Conservation (phyloP, 2,888 invertebrate genomes). For the Ryuthela nishihirai region DNA sequence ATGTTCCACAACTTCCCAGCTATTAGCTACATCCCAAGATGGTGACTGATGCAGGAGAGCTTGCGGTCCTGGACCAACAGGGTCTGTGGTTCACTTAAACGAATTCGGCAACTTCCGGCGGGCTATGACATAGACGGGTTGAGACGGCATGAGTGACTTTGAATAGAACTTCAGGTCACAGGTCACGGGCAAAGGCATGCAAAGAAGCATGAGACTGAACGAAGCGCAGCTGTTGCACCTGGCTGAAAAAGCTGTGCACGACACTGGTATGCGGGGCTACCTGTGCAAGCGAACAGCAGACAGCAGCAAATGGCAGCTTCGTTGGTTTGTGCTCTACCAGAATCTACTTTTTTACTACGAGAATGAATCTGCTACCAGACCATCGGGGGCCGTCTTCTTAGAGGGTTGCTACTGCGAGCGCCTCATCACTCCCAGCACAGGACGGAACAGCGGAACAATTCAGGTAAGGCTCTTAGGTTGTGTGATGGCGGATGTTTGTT, state of each 20-base stretch:
- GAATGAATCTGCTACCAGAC: slow-evolving; percentile 63
- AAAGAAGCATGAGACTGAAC: slow-evolving; percentile 77
- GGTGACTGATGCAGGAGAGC: too few species aligned
- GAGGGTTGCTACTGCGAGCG: slow-evolving; percentile 86
- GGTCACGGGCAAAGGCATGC: slow-evolving; percentile 57
- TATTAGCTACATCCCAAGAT: too few species aligned
- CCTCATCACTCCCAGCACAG: slow-evolving; percentile 55
- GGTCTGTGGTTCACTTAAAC: too few species aligned
- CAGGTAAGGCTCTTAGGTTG: slow-evolving; percentile 35
- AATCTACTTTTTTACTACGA: slow-evolving; percentile 90
- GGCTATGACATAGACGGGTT: too few species aligned
- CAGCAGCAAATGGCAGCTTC: slow-evolving; percentile 76
- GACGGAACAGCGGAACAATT: slow-evolving; percentile 24
- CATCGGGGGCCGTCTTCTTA: slow-evolving; percentile 76
- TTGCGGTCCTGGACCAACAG: too few species aligned
- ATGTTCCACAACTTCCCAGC: too few species aligned
- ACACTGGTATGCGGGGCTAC: slow-evolving; percentile 76
- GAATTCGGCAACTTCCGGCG: too few species aligned
- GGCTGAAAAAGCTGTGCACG: slow-evolving; percentile 78
- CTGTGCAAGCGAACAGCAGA: slow-evolving; percentile 81
- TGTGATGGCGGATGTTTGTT: too few species aligned
- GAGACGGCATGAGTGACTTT: too few species aligned
- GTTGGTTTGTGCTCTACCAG: slow-evolving; percentile 60
- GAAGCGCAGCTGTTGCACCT: slow-evolving; percentile 79
- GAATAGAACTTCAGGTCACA: too few species aligned